These are phyloP conservation scores for Ptilonorhynchus violaceus DNA, from an alignment of 2,113 vertebrate species.

Conservation along the genomic window DNA sequence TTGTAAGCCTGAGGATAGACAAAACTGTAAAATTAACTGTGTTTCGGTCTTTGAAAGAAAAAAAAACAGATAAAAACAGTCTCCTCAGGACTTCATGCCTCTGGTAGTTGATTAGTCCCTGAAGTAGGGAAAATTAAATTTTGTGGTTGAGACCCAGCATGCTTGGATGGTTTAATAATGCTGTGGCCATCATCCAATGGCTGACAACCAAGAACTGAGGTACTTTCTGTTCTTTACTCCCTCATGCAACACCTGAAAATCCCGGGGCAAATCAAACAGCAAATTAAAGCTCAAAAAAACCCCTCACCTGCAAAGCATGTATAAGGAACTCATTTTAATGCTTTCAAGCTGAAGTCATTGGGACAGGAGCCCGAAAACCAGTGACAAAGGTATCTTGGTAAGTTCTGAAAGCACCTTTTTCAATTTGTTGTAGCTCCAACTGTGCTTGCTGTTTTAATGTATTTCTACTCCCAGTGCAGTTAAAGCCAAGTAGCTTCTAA, in stretches of 20 bases:
- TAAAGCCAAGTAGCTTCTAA: constrained; percentile 12
- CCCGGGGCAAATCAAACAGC: constrained; percentile 81
- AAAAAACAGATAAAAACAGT: constrained; percentile 68
- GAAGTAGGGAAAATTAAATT: constrained; percentile 82
- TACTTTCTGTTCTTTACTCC: constrained; percentile 84
- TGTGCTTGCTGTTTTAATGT: neutral
- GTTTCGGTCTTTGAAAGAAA: constrained; percentile 62
- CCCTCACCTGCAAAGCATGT: constrained; percentile 83
- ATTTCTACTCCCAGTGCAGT: constrained; percentile 12
- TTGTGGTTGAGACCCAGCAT: constrained; percentile 82
- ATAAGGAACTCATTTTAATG: constrained; percentile 87
- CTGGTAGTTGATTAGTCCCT: constrained; percentile 78
- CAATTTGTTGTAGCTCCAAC: constrained; percentile 12
- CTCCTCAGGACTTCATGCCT: constrained; percentile 73
- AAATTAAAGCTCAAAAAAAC: constrained; percentile 79
- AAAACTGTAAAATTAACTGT: constrained; percentile 78
- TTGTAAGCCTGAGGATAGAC: constrained; percentile 76
- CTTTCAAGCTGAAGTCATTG: constrained; percentile 84
- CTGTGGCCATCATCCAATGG: constrained; percentile 88
- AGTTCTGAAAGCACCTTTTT: constrained; percentile 53
- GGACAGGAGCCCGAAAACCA: constrained; percentile 73
- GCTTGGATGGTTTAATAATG: constrained; percentile 93
- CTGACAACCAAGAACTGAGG: constrained; percentile 82
- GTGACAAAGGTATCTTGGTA: constrained; percentile 46
- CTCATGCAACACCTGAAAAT: constrained; percentile 89